A percentile compares a stretch with the other conserved stretches of the same genome.
Conservation (phyloP, 2,113 vertebrate species). For the Collichthys lucidus region DNA sequence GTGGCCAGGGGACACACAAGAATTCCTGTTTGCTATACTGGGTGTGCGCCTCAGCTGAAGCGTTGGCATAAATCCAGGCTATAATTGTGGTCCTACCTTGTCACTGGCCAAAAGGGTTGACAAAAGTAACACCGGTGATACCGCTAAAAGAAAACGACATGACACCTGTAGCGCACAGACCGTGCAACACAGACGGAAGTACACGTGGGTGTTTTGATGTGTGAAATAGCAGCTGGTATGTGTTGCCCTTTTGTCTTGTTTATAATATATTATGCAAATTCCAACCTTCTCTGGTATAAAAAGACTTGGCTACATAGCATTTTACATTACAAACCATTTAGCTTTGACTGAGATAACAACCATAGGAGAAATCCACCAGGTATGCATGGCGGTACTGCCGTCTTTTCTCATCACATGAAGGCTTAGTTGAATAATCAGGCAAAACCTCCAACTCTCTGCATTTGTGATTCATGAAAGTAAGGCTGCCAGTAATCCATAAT, state of each 20-base stretch:
- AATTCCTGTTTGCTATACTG: background rate
- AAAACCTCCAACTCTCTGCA: constrained; percentile 6
- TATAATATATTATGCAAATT: background rate
- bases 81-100: background rate
- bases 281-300: background rate
- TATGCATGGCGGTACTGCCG: background rate
- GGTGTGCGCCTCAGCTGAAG: background rate
- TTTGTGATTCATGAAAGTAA: constrained; percentile 3
- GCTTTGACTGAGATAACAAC: background rate
- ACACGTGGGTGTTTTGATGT: background rate
- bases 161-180: background rate
- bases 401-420: constrained; percentile 11
- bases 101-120: background rate
- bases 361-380: background rate
- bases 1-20: background rate
- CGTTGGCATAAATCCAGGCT: background rate
- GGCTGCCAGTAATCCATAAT: background rate
- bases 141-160: background rate
- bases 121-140: background rate
- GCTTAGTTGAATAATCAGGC: constrained; percentile 26
- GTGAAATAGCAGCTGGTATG: background rate
- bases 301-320: background rate
- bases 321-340: background rate
- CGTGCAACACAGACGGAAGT: background rate
- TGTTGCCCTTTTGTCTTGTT: background rate